phyloP scores from a whole-genome alignment of 1,140 invertebrate species.

The Anthonomus grandis region DNA sequence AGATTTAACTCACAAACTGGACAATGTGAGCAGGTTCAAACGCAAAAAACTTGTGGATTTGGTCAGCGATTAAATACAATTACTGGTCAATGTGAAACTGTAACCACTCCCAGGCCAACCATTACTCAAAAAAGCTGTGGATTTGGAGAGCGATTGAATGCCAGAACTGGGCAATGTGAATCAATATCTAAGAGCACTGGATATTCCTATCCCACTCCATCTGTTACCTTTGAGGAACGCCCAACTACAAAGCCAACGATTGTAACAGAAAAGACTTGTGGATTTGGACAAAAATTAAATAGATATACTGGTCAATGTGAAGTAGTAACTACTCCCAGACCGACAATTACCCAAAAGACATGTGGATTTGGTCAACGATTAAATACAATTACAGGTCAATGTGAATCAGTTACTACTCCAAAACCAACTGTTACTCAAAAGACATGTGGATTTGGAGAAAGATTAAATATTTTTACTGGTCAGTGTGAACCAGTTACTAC shows the following conservation, averaged over 20 bases:
- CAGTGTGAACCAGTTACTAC: slow-evolving; percentile 3
- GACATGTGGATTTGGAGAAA: slow-evolving; percentile 11
- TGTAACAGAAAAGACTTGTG: background rate
- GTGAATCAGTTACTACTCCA: slow-evolving; percentile 9
- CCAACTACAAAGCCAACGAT: background rate
- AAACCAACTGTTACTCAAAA: slow-evolving; percentile 5
- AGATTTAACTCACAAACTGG: slow-evolving; percentile 6
- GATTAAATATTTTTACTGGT: slow-evolving; percentile 1
- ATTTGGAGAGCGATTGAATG: slow-evolving; percentile 6
- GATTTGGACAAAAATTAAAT: slow-evolving; percentile 5
- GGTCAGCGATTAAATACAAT: slow-evolving; percentile 5
- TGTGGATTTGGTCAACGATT: background rate
- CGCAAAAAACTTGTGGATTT: slow-evolving; percentile 3
- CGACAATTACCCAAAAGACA: background rate
- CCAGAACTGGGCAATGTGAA: background rate
- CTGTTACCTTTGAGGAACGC: too few relatives aligned
- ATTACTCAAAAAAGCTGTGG: background rate
- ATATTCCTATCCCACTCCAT: too few relatives aligned
- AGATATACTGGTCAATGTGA: slow-evolving; percentile 1
- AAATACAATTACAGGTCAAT: slow-evolving; percentile 6
- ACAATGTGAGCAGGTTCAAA: slow-evolving; percentile 1
- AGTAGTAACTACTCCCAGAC: background rate
- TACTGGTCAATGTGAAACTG: slow-evolving; percentile 16
- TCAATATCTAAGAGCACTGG: too few relatives aligned
- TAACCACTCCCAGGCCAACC: background rate